These are phyloP conservation scores for Berghia stephanieae DNA, from an alignment of 1,140 invertebrate genomes.

Conservation along the genomic window DNA sequence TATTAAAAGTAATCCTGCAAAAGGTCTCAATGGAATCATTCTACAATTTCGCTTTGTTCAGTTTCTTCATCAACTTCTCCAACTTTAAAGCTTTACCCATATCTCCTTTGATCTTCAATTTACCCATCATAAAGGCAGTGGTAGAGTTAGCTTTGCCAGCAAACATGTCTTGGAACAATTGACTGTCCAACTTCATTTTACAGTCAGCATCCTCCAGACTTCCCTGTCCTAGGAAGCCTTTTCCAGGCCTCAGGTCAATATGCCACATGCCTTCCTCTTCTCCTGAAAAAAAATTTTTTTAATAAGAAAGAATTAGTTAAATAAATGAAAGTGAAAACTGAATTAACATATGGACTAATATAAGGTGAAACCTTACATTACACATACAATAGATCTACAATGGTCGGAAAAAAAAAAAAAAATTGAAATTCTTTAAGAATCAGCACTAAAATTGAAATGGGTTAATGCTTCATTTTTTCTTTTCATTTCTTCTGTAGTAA, in stretches of 20 bases:
- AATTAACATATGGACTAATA: too few species aligned
- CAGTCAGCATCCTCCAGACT: slow-evolving; percentile 77
- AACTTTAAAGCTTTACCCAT: slow-evolving; percentile 94
- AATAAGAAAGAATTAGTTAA: too few species aligned
- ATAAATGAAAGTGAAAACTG: too few species aligned
- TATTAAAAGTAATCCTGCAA: background rate
- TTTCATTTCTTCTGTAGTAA: too few species aligned
- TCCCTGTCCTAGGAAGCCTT: slow-evolving; percentile 82
- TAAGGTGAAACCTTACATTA: too few species aligned
- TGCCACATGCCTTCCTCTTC: slow-evolving; percentile 84
- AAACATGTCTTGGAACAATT: slow-evolving; percentile 72
- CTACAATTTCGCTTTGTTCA: slow-evolving; percentile 81
- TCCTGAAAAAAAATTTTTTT: slow-evolving; percentile 70
- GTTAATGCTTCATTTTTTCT: too few species aligned
- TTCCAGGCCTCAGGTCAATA: slow-evolving; percentile 89
- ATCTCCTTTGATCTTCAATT: slow-evolving; percentile 93
- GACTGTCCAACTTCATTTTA: slow-evolving; percentile 82
- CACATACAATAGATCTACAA: too few species aligned
- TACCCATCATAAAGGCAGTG: slow-evolving; percentile 94
- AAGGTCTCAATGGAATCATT: background rate
- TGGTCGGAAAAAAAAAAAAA: too few species aligned
- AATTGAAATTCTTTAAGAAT: too few species aligned
- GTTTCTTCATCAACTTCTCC: slow-evolving; percentile 88
- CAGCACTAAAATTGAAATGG: too few species aligned
- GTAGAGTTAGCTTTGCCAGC: slow-evolving; percentile 86